Evolutionary conservation across 2,113 vertebrate species (phyloP), one percentile per base, ranked within the genome.

Genomic region (Forbesichthys papilliferus): DNA sequence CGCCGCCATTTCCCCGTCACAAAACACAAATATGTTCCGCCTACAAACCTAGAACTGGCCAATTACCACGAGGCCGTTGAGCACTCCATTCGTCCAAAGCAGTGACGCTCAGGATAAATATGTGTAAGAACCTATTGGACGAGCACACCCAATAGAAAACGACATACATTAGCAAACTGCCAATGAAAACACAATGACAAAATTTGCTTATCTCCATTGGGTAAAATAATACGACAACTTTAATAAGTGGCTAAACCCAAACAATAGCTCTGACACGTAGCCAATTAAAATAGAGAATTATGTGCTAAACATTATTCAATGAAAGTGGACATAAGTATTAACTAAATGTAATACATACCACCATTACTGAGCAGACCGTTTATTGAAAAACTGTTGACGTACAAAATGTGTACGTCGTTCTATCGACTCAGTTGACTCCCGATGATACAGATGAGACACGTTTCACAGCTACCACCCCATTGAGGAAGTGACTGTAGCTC

Each of bases 1-100:
- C 84, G 88, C 92, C 94, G 94, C 95, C 95, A 96, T 96, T 94
- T 95, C 95, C 88, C 88, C 92, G 90, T 90, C 90, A 93, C 91
- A 91, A 89, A 92, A 90, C 85, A 90, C 82, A 63, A 64, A 60
- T 0, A 64, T 0, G 14, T 14, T 74, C 85, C 76, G 81, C 92
- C 88, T 83, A 84, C 53, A 66, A 59, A 46, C 0, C 8, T 3
- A 11, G 11, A 51, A 14, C 5, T 11, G 46, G 34, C 91, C 79
- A 92, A 89, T 89, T 74, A 67, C 42, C 18, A 34, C 7, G 1
- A 54, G 2, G 9, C 20, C 1, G 0, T 9, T 6, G 49, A 27
- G 11, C 3, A 11, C 13, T 13, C 71, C 5, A 91, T 90, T 89
- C 83, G 85, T 56, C 64, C 0, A 33, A 12, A 49, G 9, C 13